Conservation (phyloP, 2,888 invertebrate genomes). For the Drosophila ustulata region DNA sequence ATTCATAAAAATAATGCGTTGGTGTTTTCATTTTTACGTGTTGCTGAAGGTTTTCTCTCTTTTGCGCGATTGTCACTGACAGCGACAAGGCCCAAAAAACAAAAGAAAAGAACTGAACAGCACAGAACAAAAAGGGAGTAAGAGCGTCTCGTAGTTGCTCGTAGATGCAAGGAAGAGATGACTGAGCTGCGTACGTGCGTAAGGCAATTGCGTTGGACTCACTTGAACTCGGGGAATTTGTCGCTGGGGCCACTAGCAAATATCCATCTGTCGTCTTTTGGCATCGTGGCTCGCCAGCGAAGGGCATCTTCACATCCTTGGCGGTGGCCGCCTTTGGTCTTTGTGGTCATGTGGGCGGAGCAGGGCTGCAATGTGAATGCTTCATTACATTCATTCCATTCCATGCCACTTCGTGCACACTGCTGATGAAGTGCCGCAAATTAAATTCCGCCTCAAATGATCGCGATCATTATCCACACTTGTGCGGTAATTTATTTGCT, state of each 20-base stretch:
- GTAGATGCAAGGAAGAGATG: constrained; percentile 66
- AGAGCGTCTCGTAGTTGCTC: constrained; percentile 23
- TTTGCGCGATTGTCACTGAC: constrained; percentile 43
- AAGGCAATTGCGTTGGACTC: constrained; percentile 72
- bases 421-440: constrained; percentile 33
- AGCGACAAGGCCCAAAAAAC: constrained; percentile 44
- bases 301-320: constrained; percentile 41
- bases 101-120: constrained; percentile 5
- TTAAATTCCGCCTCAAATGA: constrained; percentile 17
- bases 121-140: constrained; percentile 8
- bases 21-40: constrained; percentile 79
- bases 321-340: constrained; percentile 47
- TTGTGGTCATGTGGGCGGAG: background rate
- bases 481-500: background rate
- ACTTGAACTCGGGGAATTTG: constrained; percentile 50
- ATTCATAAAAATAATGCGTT: constrained; percentile 73
- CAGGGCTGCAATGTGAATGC: constrained; percentile 29
- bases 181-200: constrained; percentile 75
- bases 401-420: background rate
- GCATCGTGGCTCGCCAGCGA: background rate
- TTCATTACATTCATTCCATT: constrained; percentile 55
- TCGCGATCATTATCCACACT: background rate
- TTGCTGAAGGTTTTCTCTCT: constrained; percentile 57
- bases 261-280: background rate
- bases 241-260: constrained; percentile 10